Conservation (phyloP, 2,888 invertebrate species). For the Platerodrilus igneus region DNA sequence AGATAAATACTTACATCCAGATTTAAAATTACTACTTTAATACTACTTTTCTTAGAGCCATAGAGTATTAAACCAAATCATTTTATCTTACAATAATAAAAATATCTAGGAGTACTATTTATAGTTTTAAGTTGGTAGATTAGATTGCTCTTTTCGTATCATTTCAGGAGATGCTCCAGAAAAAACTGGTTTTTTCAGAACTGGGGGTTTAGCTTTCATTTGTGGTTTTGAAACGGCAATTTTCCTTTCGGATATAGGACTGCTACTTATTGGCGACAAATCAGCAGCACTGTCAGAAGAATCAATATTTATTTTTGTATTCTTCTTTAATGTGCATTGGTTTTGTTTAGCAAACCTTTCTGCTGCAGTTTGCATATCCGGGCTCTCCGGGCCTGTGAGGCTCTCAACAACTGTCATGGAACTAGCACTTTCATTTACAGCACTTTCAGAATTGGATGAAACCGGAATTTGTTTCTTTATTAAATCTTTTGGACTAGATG, state of each 20-base stretch:
- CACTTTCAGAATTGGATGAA: slow-evolving; percentile 42
- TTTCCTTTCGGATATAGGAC: slow-evolving; percentile 39
- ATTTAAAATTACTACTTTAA: slow-evolving; percentile 7
- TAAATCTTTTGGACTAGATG: slow-evolving; percentile 42
- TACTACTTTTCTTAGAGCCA: slow-evolving; percentile 5
- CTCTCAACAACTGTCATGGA: slow-evolving; percentile 35
- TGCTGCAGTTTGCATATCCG: slow-evolving; percentile 68
- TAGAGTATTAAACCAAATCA: slow-evolving; percentile 1
- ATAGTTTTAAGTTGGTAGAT: slow-evolving; percentile 21
- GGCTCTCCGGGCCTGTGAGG: slow-evolving; percentile 51
- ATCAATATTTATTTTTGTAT: slow-evolving; percentile 50
- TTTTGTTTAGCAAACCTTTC: slow-evolving; percentile 75
- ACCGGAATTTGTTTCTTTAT: slow-evolving; percentile 41
- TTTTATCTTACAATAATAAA: slow-evolving; percentile 24
- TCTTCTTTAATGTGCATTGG: slow-evolving; percentile 73
- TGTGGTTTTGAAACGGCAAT: slow-evolving; percentile 57
- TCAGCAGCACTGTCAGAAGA: slow-evolving; percentile 28
- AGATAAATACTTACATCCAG: not conserved
- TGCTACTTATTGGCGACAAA: slow-evolving; percentile 29
- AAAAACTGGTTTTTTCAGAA: slow-evolving; percentile 64
- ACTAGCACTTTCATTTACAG: slow-evolving; percentile 32
- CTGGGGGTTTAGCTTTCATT: slow-evolving; percentile 75
- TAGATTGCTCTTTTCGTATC: slow-evolving; percentile 22
- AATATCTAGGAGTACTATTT: no score
- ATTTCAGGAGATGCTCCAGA: slow-evolving; percentile 40